phyloP scores from a whole-genome alignment of 2,888 invertebrate species.

The Colostygia pectinataria region DNA sequence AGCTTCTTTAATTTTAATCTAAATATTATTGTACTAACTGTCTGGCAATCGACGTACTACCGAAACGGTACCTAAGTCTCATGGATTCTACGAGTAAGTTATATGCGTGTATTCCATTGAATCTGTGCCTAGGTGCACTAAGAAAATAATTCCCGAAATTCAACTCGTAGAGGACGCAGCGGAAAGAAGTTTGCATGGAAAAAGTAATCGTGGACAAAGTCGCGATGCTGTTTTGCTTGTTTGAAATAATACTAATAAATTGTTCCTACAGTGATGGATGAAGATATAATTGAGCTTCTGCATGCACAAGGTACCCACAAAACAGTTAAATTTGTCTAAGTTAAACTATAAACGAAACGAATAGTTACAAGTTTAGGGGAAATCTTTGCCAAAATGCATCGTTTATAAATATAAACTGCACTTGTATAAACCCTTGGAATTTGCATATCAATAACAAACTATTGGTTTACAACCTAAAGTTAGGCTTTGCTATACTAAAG shows the following conservation, averaged over 20 bases:
- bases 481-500: conserved; percentile 49
- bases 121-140: no score
- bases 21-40: no score
- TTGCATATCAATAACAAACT: conserved; percentile 33
- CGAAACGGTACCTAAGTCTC: no score
- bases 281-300: conserved; percentile 4
- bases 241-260: neutral
- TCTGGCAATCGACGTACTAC: no score
- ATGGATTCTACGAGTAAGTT: no score
- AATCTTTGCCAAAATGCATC: conserved; percentile 1
- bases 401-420: conserved; percentile 5
- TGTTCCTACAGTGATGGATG: conserved; percentile 1
- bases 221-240: no score
- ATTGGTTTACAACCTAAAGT: conserved; percentile 36
- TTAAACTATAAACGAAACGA: neutral
- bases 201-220: no score
- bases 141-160: no score
- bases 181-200: no score
- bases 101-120: no score
- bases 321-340: no score
- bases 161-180: no score
- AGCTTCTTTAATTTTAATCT: conserved; percentile 1
- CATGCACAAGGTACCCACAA: conserved; percentile 1
- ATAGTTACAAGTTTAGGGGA: neutral
- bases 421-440: conserved; percentile 6